A percentile compares a stretch with the other conserved stretches of the same genome.
Evolutionary conservation across 2,113 vertebrate species (phyloP).

Genomic region (Nothobranchius kuhntae): DNA sequence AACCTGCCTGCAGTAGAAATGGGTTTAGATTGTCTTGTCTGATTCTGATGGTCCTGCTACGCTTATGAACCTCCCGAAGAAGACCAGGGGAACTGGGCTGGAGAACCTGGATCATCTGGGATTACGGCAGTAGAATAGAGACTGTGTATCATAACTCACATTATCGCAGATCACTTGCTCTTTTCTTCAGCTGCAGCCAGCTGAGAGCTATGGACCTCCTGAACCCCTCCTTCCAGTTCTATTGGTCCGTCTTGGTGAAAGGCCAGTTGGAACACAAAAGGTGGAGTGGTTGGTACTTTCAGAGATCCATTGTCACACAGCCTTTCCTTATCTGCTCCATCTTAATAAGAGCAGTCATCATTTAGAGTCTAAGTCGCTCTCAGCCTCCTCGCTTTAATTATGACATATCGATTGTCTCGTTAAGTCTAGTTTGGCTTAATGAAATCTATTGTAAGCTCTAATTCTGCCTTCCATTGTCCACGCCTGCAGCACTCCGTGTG

Average conservation of each 20-base stretch:
- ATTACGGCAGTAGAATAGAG: constrained; percentile 1
- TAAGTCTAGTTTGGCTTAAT: constrained; percentile 92
- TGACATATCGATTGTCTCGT: constrained; percentile 89
- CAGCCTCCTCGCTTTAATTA: constrained; percentile 87
- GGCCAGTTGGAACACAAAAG: constrained; percentile 68
- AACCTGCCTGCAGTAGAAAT: background rate
- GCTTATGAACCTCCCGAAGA: background rate
- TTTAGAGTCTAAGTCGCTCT: constrained; percentile 81
- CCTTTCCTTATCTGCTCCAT: constrained; percentile 79
- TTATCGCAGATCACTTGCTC: constrained; percentile 45
- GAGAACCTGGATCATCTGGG: constrained; percentile 9
- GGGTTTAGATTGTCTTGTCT: background rate
- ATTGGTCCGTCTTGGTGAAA: constrained; percentile 64
- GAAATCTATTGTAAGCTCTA: constrained; percentile 92
- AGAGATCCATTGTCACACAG: constrained; percentile 66
- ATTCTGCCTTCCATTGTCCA: constrained; percentile 83
- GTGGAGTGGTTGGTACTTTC: constrained; percentile 58
- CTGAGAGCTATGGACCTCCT: constrained; percentile 20
- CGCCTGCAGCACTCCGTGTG: constrained; percentile 66
- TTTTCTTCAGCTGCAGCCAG: constrained; percentile 31
- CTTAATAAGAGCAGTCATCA: constrained; percentile 85
- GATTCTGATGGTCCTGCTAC: too few relatives aligned
- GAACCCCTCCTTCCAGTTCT: constrained; percentile 18
- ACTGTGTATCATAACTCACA: constrained; percentile 29
- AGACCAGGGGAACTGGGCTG: background rate